A percentile compares a stretch with the other conserved stretches of the same genome.
Evolutionary conservation across 2,797 vertebrate species (phyloP).

Genomic region (Falco naumanni): DNA sequence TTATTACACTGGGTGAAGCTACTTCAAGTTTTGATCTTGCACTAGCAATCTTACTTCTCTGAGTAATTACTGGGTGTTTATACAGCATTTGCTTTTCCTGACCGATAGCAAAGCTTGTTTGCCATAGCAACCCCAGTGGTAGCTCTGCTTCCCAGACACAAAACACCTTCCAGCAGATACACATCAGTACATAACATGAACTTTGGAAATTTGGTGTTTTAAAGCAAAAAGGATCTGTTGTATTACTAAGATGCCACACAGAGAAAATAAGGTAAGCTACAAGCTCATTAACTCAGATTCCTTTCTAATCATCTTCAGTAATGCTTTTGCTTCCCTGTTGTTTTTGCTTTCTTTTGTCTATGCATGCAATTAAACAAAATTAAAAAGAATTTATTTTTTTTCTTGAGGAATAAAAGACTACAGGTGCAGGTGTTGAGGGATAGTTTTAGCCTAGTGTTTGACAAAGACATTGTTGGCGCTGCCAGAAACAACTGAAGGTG

Average conservation of each 20-base stretch:
- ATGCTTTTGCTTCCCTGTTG: not conserved
- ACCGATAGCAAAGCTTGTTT: slow-evolving; percentile 49
- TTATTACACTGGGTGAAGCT: not conserved
- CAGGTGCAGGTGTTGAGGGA: not conserved
- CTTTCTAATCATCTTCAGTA: not conserved
- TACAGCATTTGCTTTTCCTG: slow-evolving; percentile 43
- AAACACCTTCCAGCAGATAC: slow-evolving; percentile 27
- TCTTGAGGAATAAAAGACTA: not conserved
- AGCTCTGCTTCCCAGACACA: slow-evolving; percentile 21
- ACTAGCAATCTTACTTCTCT: not conserved
- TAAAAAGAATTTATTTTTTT: not conserved
- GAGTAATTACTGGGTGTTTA: slow-evolving; percentile 47
- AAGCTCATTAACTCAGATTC: not conserved
- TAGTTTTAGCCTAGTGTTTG: slow-evolving; percentile 8
- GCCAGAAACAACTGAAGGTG: not conserved
- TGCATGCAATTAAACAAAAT: not conserved
- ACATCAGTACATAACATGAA: not conserved
- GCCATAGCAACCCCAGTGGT: slow-evolving; percentile 57
- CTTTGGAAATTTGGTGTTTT: not conserved
- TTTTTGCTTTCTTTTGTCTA: not conserved
- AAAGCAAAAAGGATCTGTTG: not conserved
- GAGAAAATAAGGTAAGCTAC: not conserved
- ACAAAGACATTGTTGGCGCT: not conserved
- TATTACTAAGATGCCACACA: slow-evolving; percentile 9
- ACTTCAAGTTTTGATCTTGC: not conserved